These are phyloP conservation scores for Scaptomyza montana DNA, from an alignment of 1,140 invertebrate species.

Conservation along the genomic window DNA sequence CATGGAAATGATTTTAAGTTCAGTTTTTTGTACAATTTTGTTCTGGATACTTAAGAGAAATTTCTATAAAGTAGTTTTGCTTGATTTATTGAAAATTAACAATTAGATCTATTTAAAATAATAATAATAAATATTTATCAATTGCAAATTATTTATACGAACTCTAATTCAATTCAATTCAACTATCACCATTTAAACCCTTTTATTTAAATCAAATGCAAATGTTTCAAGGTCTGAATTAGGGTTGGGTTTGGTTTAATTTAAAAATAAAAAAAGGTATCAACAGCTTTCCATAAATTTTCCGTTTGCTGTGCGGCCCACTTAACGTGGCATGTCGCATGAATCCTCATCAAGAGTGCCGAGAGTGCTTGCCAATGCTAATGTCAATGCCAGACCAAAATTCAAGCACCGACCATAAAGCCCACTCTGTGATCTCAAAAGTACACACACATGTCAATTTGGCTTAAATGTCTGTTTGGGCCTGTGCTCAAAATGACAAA, in stretches of 20 bases:
- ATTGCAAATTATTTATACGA: no score
- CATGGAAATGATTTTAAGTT: no score
- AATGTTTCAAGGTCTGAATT: not conserved
- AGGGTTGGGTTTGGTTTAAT: not conserved
- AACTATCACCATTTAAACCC: no score
- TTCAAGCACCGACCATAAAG: not conserved
- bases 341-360: conserved; percentile 31
- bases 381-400: conserved; percentile 43
- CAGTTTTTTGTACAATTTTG: no score
- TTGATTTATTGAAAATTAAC: no score
- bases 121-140: no score
- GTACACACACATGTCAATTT: conserved; percentile 69
- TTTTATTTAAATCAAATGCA: not conserved
- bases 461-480: conserved; percentile 50
- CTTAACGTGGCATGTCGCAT: conserved; percentile 2
- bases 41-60: no score
- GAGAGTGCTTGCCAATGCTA: conserved; percentile 23
- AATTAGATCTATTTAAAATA: no score
- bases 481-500: conserved; percentile 28
- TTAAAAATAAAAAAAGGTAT: not conserved
- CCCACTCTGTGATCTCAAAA: conserved; percentile 8
- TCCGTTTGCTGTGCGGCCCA: not conserved
- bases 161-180: no score
- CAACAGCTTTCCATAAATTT: not conserved
- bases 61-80: no score